phyloP scores from a whole-genome alignment of 2,113 vertebrate genomes.

The Papio anubis region DNA sequence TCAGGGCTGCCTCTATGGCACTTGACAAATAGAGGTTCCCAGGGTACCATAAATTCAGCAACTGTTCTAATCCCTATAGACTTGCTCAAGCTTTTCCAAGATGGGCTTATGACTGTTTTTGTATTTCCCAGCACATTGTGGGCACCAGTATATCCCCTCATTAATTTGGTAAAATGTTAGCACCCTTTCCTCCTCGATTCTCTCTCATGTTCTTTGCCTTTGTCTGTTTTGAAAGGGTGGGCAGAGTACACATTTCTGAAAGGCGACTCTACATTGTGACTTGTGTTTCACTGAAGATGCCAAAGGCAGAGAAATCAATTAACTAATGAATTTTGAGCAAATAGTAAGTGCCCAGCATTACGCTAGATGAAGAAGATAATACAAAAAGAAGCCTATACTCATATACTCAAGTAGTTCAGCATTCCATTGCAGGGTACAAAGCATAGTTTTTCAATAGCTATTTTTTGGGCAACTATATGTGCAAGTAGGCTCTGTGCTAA shows the following conservation, averaged over 20 bases:
- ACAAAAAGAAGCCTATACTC: not conserved
- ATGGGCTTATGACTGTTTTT: not conserved
- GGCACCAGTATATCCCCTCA: conserved; percentile 43
- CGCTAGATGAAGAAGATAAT: not conserved
- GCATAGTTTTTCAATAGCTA: not conserved
- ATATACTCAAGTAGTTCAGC: not conserved
- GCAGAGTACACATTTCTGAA: not conserved
- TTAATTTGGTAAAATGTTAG: conserved; percentile 49
- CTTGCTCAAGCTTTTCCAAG: conserved; percentile 63
- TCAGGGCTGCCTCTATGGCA: conserved; percentile 88
- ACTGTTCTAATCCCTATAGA: conserved; percentile 75
- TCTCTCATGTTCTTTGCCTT: conserved; percentile 28
- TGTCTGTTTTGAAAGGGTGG: conserved; percentile 15
- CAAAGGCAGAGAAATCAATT: conserved; percentile 36
- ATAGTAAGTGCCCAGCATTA: conserved; percentile 7
- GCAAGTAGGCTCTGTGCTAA: not conserved
- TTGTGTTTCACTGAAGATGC: conserved; percentile 40
- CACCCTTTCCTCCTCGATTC: not conserved
- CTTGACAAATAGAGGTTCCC: conserved; percentile 96
- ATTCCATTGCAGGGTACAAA: not conserved
- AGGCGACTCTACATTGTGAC: not conserved
- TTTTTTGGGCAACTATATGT: not conserved
- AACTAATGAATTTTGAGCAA: conserved; percentile 55
- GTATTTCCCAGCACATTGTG: conserved; percentile 52
- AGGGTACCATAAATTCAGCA: conserved; percentile 92